Percentiles rank a stretch among this genome's conserved stretches.
phyloP scores from a whole-genome alignment of 1,140 invertebrate genomes.

The Sycophaga agraensis region DNA sequence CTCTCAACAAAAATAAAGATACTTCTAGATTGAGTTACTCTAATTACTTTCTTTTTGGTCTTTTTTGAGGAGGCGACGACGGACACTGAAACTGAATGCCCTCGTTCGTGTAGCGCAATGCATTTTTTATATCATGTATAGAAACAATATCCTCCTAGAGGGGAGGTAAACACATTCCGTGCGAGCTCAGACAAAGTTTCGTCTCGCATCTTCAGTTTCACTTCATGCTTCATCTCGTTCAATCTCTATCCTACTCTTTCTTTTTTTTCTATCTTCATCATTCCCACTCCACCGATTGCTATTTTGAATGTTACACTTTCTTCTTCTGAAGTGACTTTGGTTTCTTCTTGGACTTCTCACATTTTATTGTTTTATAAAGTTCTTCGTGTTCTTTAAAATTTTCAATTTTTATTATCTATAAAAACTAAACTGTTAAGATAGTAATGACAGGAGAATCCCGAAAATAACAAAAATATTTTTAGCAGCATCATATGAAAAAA shows the following conservation, averaged over 20 bases:
- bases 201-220: conserved; percentile 27
- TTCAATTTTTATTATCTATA: too few species aligned
- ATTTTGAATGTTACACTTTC: too few species aligned
- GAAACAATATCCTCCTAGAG: conserved; percentile 13
- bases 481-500: too few species aligned
- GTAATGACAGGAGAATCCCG: too few species aligned
- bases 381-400: too few species aligned
- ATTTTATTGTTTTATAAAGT: too few species aligned
- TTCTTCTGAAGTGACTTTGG: too few species aligned
- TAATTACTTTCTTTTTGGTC: conserved; percentile 11
- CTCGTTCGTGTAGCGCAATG: neutral
- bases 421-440: too few species aligned
- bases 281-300: neutral
- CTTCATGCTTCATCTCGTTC: conserved; percentile 25
- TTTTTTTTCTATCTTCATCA: neutral
- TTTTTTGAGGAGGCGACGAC: conserved; percentile 1
- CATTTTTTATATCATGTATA: conserved; percentile 21
- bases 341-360: too few species aligned
- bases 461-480: too few species aligned
- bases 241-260: neutral
- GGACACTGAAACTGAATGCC: conserved; percentile 6
- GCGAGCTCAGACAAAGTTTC: conserved; percentile 23
- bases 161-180: neutral
- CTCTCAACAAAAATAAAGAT: neutral
- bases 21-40: conserved; percentile 11